A percentile compares a stretch with the other conserved stretches of the same genome.
Conservation (phyloP, 2,113 vertebrate species). For the Nyctereutes procyonoides region DNA sequence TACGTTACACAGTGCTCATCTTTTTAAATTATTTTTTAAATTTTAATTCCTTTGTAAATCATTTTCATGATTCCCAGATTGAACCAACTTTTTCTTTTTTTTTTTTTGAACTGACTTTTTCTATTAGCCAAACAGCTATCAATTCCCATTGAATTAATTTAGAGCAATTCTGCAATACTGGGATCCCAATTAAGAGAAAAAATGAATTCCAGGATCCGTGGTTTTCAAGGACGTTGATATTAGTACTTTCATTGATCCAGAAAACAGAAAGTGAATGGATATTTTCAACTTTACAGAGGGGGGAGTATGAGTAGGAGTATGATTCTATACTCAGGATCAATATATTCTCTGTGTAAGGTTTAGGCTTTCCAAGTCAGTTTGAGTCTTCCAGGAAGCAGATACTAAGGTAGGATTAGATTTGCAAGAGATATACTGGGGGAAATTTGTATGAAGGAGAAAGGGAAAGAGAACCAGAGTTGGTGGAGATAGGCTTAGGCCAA, state of each 20-base stretch:
- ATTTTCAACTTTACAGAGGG: constrained; percentile 1
- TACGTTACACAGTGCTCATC: not conserved
- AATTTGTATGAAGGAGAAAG: not conserved
- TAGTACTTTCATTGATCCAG: constrained; percentile 32
- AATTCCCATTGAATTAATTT: constrained; percentile 28
- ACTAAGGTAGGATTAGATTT: not conserved
- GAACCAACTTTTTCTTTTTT: constrained; percentile 35
- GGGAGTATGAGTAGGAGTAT: not conserved
- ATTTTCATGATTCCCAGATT: constrained; percentile 38
- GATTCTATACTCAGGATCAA: not conserved
- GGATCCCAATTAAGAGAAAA: not conserved
- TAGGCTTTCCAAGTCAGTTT: not conserved
- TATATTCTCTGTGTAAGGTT: constrained; percentile 31
- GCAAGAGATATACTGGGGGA: not conserved
- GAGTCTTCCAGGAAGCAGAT: constrained; percentile 26
- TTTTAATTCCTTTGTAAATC: not conserved
- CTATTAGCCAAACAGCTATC: not conserved
- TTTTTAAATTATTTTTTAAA: not conserved
- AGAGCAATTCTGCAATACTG: not conserved
- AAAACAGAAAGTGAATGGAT: not conserved
- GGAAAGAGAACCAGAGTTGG: not conserved
- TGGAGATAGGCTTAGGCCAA: not conserved
- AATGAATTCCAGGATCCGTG: not conserved
- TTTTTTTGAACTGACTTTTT: constrained; percentile 41
- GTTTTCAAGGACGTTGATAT: constrained; percentile 38